A percentile compares a stretch with the other conserved stretches of the same genome.
These are phyloP conservation scores for Lepus americanus DNA, from an alignment of 2,113 vertebrate species.

Conservation along the genomic window DNA sequence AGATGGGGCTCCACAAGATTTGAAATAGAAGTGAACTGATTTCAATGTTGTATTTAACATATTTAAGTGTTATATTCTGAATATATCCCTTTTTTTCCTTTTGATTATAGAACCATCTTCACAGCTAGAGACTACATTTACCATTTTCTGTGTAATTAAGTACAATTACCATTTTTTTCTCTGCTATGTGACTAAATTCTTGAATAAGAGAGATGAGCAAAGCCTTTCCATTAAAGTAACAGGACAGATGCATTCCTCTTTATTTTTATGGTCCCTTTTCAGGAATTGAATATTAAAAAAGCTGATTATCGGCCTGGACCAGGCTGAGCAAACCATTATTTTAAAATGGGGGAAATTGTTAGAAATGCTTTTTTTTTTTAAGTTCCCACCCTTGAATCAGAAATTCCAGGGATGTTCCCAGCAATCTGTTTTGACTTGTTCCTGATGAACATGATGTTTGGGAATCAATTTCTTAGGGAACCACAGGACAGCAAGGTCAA, in stretches of 20 bases:
- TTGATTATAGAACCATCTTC: neutral
- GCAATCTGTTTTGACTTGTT: neutral
- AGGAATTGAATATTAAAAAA: neutral
- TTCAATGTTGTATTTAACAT: neutral
- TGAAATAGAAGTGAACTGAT: neutral
- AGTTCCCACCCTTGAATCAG: neutral
- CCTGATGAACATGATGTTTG: neutral
- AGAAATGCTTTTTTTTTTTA: neutral
- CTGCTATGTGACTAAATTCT: conserved; percentile 17
- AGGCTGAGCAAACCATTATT: neutral
- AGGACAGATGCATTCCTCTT: neutral
- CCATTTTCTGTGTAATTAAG: neutral
- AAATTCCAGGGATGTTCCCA: neutral
- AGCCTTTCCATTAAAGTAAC: neutral
- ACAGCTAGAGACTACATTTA: neutral
- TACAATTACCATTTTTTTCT: neutral
- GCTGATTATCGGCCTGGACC: neutral
- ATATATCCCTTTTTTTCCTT: neutral
- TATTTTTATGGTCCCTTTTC: neutral
- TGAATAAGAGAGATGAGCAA: neutral
- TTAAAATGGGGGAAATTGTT: neutral
- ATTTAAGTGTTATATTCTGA: too few relatives aligned
- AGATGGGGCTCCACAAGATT: neutral
- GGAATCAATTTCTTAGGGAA: neutral
- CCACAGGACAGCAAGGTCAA: neutral